Base-by-base conservation (phyloP, 1,140 invertebrate species). In the Lordiphosa clarofinis region DNA sequence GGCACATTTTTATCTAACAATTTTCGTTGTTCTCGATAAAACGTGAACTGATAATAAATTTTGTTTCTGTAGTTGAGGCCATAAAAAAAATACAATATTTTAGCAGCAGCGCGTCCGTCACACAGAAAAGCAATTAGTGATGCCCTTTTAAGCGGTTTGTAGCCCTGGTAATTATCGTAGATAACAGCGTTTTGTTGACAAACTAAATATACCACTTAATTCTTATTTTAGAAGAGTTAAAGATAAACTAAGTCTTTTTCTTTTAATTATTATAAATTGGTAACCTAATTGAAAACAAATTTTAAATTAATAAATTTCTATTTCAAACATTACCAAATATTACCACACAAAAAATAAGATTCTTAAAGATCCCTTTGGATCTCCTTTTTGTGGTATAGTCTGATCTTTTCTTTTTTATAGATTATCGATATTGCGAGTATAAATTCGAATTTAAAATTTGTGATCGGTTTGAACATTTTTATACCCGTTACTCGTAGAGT, bases 1-100 rank as follows among this genome's bases (percentile, higher is more conserved):
- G 72, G 53, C 50, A 42, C 50, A 66, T 73, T 56, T 81, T 70
- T 81, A 82, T 81, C 75, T 39, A 55, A 42, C 12, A 49, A 37
- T 74, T 66, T 57, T 50, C 50, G 61, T 47, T 53, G 36, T 53
- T 46, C 36, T 52, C 56, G 65, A 74, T 81, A 74, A 69, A 73
- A 65, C 64, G 68, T 52, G 50, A 54, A 58, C 49, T 59, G 71
- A 81, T 81, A 68, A 52, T 53, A 47, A 74, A 53, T 68, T 70
- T 57, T 46, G 56, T 57, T 48, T 66, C 42, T 57, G 10, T 24
- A 24, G 24, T 11, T 6, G 24, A 11, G 43, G 52, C 54, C 56
- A 68, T 79, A 60, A 72, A 72, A 71, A 8, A 31, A 31, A 31
- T 1, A 31, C 40, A 71, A 15, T 31, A 19, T 19, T 19, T 2